phyloP scores from a whole-genome alignment of 2,113 vertebrate genomes.

The Arvicanthis niloticus region DNA sequence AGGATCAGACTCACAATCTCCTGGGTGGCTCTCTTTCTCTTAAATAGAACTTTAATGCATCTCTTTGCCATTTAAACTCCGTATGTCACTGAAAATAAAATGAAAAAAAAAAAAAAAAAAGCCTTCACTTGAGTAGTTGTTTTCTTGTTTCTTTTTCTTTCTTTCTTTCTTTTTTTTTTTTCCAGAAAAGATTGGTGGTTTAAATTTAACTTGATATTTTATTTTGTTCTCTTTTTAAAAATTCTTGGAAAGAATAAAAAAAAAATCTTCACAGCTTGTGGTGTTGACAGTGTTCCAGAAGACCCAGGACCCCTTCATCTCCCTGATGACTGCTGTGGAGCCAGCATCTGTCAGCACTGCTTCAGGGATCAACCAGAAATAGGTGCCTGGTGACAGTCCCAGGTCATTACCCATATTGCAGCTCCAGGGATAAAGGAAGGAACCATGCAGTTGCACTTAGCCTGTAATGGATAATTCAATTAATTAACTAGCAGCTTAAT shows the following conservation, averaged over 20 bases:
- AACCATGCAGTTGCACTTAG: neutral
- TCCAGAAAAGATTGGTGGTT: neutral
- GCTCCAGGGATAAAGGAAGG: neutral
- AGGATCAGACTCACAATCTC: neutral
- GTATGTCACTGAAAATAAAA: neutral
- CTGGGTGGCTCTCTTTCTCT: neutral
- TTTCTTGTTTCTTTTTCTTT: slow-evolving; percentile 30
- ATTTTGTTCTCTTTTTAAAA: neutral
- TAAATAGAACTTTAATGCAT: neutral
- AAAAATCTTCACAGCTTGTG: neutral
- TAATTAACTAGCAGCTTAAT: slow-evolving; percentile 45
- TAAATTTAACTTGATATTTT: slow-evolving; percentile 54
- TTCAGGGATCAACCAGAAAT: slow-evolving; percentile 26
- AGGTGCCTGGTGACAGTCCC: slow-evolving; percentile 20
- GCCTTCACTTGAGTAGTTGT: neutral
- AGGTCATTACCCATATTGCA: slow-evolving; percentile 39
- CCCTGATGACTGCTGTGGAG: neutral
- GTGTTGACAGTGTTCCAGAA: slow-evolving; percentile 39
- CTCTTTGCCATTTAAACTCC: neutral
- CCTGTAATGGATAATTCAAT: neutral
- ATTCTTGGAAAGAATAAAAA: slow-evolving; percentile 49
- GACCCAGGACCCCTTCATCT: slow-evolving; percentile 32
- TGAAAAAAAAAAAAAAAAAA: slow-evolving; percentile 25
- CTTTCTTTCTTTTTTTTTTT: too few species aligned
- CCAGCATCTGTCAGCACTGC: slow-evolving; percentile 37